Percentiles rank a stretch among this genome's conserved stretches.
These are phyloP conservation scores for Drosophila prostipennis DNA, from an alignment of 2,888 invertebrate species.

Conservation along the genomic window DNA sequence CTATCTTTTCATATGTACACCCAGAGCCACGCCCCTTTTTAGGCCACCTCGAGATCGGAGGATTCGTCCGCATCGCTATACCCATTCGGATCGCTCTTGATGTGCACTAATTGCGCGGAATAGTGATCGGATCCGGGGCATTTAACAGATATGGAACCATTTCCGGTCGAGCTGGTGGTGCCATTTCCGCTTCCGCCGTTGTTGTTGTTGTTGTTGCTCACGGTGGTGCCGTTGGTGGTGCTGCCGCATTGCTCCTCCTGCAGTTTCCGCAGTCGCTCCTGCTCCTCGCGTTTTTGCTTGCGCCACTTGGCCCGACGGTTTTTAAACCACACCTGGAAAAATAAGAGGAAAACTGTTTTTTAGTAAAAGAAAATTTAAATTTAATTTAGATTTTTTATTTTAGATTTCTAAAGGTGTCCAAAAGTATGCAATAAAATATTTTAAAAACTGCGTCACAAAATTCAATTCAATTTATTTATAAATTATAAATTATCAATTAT, in stretches of 20 bases:
- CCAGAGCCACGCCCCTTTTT: constrained; percentile 63
- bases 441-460: too few relatives aligned
- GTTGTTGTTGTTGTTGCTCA: constrained; percentile 26
- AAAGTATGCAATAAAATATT: too few relatives aligned
- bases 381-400: too few relatives aligned
- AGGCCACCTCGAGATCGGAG: constrained; percentile 93
- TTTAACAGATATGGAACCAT: constrained; percentile 79
- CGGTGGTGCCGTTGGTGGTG: constrained; percentile 50
- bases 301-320: constrained; percentile 98
- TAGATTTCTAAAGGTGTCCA: too few relatives aligned
- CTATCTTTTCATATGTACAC: constrained; percentile 34
- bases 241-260: constrained; percentile 89
- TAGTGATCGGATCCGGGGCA: constrained; percentile 83
- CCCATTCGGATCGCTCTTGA: constrained; percentile 84
- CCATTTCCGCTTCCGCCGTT: constrained; percentile 86
- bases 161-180: constrained; percentile 87
- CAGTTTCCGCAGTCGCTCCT: constrained; percentile 91
- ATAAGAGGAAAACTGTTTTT: constrained; percentile 29
- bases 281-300: constrained; percentile 95
- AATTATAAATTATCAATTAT: too few relatives aligned
- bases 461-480: too few relatives aligned
- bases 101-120: constrained; percentile 80
- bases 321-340: constrained; percentile 96
- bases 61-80: constrained; percentile 89
- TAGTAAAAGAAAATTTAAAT: background rate